A percentile compares a stretch with the other conserved stretches of the same genome.
phyloP scores from a whole-genome alignment of 2,797 vertebrate genomes.

The Leptodactylus fallax region DNA sequence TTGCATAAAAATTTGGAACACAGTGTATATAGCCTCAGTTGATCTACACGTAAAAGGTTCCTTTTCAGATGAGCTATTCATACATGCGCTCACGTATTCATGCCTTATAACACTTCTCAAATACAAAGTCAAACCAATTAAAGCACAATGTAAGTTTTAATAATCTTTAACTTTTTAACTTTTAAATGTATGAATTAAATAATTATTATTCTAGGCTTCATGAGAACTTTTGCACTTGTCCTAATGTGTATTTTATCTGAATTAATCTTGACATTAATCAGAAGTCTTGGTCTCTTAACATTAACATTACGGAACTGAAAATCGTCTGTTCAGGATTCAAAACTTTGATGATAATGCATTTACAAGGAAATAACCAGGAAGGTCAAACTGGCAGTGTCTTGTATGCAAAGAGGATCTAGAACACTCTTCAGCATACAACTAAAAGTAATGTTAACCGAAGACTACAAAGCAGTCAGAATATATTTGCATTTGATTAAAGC shows the following conservation, averaged over 20 bases:
- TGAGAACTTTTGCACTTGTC: constrained; percentile 66
- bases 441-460: constrained; percentile 71
- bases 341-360: constrained; percentile 70
- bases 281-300: constrained; percentile 68
- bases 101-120: constrained; percentile 8
- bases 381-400: constrained; percentile 69
- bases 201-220: constrained; percentile 63
- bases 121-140: constrained; percentile 50
- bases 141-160: constrained; percentile 47
- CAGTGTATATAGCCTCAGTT: neutral
- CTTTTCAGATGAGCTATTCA: constrained; percentile 29
- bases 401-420: constrained; percentile 69
- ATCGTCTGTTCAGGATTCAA: constrained; percentile 63
- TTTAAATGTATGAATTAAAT: constrained; percentile 56
- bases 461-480: constrained; percentile 72
- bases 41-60: constrained; percentile 27
- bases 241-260: constrained; percentile 66
- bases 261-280: constrained; percentile 69
- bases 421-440: constrained; percentile 70
- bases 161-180: constrained; percentile 57
- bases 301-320: constrained; percentile 71
- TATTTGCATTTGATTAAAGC: constrained; percentile 72
- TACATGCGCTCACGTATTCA: constrained; percentile 14
- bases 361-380: constrained; percentile 71
- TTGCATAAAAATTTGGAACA: too few relatives aligned